Evolutionary conservation across 2,797 vertebrate genomes (phyloP), one percentile per base, ranked within the genome.

Genomic region (Myiotriccus ornatus): DNA sequence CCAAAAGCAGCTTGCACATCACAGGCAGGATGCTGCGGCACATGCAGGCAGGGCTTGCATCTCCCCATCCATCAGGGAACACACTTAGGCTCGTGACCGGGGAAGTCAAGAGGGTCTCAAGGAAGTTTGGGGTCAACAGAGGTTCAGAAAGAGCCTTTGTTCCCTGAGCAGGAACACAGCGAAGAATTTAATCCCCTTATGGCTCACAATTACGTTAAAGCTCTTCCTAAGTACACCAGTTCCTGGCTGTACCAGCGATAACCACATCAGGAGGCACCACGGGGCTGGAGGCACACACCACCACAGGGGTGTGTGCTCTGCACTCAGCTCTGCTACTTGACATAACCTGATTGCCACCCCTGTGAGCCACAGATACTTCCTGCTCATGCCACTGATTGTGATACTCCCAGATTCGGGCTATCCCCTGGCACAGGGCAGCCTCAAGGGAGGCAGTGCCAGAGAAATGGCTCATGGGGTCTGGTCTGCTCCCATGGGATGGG

Each of bases 51-150:
- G 20, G 2, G 43, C 89, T 89, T 47, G 8, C 2, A 1, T 6
- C 70, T 41, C 50, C 89, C 68, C 41, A 69, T 73, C 89, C 88
- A 95, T 75, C 75, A 81, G 24, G 60, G 92, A 84, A 90, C 89
- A 87, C 2, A 3, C 60, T 92, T 67, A 49, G 56, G 57, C 63
- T 92, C 49, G 0, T 84, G 75, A 90, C 77, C 1, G 0, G 92
- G 79, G 15, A 89, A 82, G 81, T 95, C 88, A 95, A 96, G 77
- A 94, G 91, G 68, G 91, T 92, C 83, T 94, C 39, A 46, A 89
- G 90, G 87, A 89, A 93, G 84, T 9, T 70, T 41, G 60, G 75
- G 93, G 94, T 93, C 93, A 97, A 84, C 37, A 90, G 83, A 79
- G 85, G 91, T 90, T 89, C 87, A 94, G 82, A 91, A 93, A 94